Base-by-base conservation (phyloP, 2,113 vertebrate species). In the Amphiprion ocellaris region DNA sequence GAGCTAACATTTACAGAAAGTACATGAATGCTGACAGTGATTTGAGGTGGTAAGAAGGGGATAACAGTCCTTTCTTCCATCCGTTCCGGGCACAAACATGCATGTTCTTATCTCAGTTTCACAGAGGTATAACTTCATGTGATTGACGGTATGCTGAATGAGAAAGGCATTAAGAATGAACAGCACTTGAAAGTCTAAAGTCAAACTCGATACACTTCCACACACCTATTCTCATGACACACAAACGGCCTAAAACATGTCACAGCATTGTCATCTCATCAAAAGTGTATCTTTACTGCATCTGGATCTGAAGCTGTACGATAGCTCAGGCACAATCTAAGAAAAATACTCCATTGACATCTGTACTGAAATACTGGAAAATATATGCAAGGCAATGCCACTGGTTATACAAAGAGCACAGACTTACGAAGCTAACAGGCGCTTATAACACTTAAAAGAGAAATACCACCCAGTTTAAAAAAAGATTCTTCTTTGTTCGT, bases 251-350 rank as follows among this genome's bases (percentile, higher is more conserved):
- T 33, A 46, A 39, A 23, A 53, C 52, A 63, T 12, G 10, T 53
- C 17, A 49, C 63, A 56, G 28, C 55, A 56, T 60, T 53, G 8
- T 53, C 58, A 68, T 76, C 37, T 77, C 68, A 54, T 87, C 80
- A 70, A 70, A 21, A 71, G 72, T 86, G 75, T 71, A 56, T 62
- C 58, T 77, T 49, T 58, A 74, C 54, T 69, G 26, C 23, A 59
- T 33, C 69, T 63, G 47, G 37, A 28, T 64, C 46, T 68, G 37
- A 74, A 53, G 19, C 21, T 17, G 2, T 21, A 21, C 56, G 21
- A 73, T n/a, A 55, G 12, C 19, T 66, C 56, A 54, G 26, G 72
- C 50, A 63, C 26, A 66, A 53, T 49, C 39, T 59, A 26, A 39
- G 26, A 75, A 56, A 70, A 70, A 39, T 47, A 74, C 44, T 64